Base-by-base conservation (phyloP, 2,888 invertebrate species). In the Heteropelma amictum region DNA sequence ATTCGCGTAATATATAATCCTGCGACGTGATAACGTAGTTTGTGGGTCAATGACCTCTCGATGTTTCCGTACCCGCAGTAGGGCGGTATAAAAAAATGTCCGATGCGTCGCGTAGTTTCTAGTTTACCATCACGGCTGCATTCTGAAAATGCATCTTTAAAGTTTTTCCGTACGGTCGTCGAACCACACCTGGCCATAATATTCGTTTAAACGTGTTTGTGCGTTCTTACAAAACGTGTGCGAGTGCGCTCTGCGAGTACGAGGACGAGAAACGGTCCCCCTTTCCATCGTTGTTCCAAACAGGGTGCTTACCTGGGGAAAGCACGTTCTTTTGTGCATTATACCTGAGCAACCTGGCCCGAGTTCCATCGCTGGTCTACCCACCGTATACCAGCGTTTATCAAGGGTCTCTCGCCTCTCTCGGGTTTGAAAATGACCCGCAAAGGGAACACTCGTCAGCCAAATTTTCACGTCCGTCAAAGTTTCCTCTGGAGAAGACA, bases 111-210 rank as follows among this genome's bases (percentile, higher is more conserved):
- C n/a, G n/a, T n/a, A n/a, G n/a, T 19, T 40, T 8, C 21, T 21
- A 10, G 10, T 19, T 5, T 21, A 10, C n/a, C 21, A 12, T 45
- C 21, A 0, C 35, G 10, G 35, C n/a, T 19, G 17, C 14, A 54
- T 35, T 33, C 40, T 56, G 23, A 40, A 19, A 14, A 45, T 12
- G 30, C 14, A 30, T 30, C 21, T 42, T 61, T 47, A 23, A 47
- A 67, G 30, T 51, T 79, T 79, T 78, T 65, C 64, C 58, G 64
- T 54, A 71, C 78, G 82, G 81, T 84, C 81, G 80, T 82, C 77
- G 84, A 85, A 83, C 81, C 79, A 77, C 74, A 75, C 76, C 79
- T 78, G 80, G 67, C 42, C 47, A 67, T 49, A 63, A 56, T 28
- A 47, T 53, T 38, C 47, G 14, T 70, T 58, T 67, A 54, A 35